These are phyloP conservation scores for Drosophila baimaii DNA, from an alignment of 1,140 invertebrate genomes.

Conservation along the genomic window DNA sequence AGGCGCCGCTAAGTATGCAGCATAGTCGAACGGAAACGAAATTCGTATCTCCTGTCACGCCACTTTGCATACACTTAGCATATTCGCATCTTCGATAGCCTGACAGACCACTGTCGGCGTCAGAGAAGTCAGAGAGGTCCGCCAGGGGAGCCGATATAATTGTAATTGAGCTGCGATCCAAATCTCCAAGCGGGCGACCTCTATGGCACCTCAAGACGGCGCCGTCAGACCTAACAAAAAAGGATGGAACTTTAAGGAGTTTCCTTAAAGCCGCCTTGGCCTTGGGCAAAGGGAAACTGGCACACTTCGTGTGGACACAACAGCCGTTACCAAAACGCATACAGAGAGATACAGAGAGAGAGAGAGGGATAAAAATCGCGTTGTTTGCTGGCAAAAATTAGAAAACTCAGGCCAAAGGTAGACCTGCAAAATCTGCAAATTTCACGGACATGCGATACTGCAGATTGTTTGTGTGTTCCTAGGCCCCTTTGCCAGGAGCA, in stretches of 20 bases:
- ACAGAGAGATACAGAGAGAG: too few species aligned
- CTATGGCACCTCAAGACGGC: neutral
- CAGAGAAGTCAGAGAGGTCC: neutral
- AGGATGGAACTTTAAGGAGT: neutral
- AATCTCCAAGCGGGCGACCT: neutral
- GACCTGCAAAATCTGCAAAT: neutral
- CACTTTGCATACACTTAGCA: slow-evolving; percentile 54
- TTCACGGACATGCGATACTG: neutral
- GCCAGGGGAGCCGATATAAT: slow-evolving; percentile 11
- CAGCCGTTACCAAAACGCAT: neutral
- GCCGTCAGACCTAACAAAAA: neutral
- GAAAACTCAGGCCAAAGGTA: slow-evolving; percentile 14
- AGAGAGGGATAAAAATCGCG: neutral
- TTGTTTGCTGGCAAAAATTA: slow-evolving; percentile 28
- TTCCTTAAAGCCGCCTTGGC: too few species aligned
- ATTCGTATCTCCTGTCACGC: slow-evolving; percentile 37
- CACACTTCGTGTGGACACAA: neutral
- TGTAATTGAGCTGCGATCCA: slow-evolving; percentile 18
- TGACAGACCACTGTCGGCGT: neutral
- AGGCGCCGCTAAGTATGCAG: slow-evolving; percentile 3
- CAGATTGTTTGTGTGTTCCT: too few species aligned
- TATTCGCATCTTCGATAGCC: slow-evolving; percentile 17
- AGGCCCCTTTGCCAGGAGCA: neutral
- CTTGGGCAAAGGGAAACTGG: neutral
- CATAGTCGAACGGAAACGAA: slow-evolving; percentile 28